Percentiles rank a stretch among this genome's conserved stretches.
These are phyloP conservation scores for Choristoneura rosaceana DNA, from an alignment of 2,888 invertebrate species.

Conservation along the genomic window DNA sequence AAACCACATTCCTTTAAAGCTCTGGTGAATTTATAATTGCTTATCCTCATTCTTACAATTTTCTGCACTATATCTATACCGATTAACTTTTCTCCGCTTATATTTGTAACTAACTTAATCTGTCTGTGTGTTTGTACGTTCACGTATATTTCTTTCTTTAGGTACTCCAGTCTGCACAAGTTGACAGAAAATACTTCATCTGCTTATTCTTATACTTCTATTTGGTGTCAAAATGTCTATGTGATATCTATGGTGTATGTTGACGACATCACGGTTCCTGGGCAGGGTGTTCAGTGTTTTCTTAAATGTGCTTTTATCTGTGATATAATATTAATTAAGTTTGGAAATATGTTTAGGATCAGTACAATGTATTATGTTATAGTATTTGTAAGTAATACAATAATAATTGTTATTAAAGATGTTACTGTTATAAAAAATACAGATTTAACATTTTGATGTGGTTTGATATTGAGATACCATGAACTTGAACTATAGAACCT, in stretches of 20 bases:
- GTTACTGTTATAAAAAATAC: slow-evolving; percentile 14
- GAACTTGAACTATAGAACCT: neutral
- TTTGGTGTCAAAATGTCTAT: slow-evolving; percentile 56
- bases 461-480: neutral
- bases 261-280: neutral
- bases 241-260: slow-evolving; percentile 50
- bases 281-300: slow-evolving; percentile 1
- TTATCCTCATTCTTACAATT: neutral
- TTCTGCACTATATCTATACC: neutral
- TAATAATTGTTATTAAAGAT: slow-evolving; percentile 12
- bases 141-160: slow-evolving; percentile 38
- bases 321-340: slow-evolving; percentile 36
- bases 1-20: neutral
- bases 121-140: slow-evolving; percentile 31
- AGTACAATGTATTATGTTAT: slow-evolving; percentile 36
- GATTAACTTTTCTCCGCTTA: slow-evolving; percentile 3
- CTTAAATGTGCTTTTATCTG: slow-evolving; percentile 42
- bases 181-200: slow-evolving; percentile 39
- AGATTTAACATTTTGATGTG: slow-evolving; percentile 3
- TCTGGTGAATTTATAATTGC: neutral
- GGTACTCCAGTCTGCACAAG: slow-evolving; percentile 39
- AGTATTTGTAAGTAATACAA: slow-evolving; percentile 20
- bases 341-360: slow-evolving; percentile 27
- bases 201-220: slow-evolving; percentile 54
- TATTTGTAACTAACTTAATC: slow-evolving; percentile 25